Percentiles rank a stretch among this genome's conserved stretches.
Evolutionary conservation across 2,888 invertebrate genomes (phyloP).

Genomic region (Rotaria sp.): DNA sequence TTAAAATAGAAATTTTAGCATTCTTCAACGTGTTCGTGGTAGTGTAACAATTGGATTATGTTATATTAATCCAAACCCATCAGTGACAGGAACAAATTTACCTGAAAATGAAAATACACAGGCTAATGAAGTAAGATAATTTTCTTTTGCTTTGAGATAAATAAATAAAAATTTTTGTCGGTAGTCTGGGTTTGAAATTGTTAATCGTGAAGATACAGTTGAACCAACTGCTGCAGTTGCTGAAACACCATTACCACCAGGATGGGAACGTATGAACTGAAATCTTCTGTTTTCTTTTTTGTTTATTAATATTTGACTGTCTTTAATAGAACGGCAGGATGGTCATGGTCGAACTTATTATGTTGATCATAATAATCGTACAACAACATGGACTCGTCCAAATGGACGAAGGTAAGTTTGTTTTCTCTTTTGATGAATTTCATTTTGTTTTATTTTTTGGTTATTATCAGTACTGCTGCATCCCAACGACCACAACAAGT

Average conservation of each 20-base stretch:
- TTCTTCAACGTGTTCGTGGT: constrained; percentile 28
- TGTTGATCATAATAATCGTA: constrained; percentile 1
- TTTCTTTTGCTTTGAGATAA: background rate
- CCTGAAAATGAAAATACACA: background rate
- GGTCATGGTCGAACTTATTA: background rate
- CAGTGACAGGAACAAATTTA: background rate
- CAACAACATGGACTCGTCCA: background rate
- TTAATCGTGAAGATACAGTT: background rate
- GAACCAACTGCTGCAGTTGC: background rate
- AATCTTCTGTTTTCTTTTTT: background rate
- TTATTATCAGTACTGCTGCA: background rate
- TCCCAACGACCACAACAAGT: background rate
- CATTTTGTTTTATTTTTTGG: background rate
- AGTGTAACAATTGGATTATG: background rate
- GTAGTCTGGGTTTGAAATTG: background rate
- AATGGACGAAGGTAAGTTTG: background rate
- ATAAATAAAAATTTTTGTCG: background rate
- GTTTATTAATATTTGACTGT: background rate
- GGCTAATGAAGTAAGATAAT: background rate
- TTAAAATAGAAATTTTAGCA: background rate
- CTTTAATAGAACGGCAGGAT: background rate
- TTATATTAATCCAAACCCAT: background rate
- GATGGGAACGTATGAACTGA: background rate
- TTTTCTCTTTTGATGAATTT: background rate
- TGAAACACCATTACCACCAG: background rate